A percentile compares a stretch with the other conserved stretches of the same genome.
These are phyloP conservation scores for Alectura lathami DNA, from an alignment of 2,113 vertebrate species.

Conservation along the genomic window DNA sequence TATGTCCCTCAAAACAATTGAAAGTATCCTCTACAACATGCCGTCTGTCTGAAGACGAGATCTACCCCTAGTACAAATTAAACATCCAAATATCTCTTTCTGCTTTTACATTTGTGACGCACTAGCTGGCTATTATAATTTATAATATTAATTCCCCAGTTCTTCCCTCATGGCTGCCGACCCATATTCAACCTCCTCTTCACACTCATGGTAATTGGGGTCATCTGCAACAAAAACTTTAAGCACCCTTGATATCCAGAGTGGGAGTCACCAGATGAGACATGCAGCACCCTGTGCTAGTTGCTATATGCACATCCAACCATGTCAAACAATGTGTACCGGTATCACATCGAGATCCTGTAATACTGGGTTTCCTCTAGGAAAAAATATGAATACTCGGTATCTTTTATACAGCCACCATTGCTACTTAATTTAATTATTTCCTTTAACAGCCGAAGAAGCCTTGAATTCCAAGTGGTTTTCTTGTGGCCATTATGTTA, in stretches of 20 bases:
- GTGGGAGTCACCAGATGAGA: background rate
- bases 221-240: background rate
- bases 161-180: background rate
- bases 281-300: background rate
- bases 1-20: background rate
- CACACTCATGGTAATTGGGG: background rate
- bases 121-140: background rate
- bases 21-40: background rate
- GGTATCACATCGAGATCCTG: background rate
- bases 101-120: background rate
- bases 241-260: background rate
- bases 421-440: background rate
- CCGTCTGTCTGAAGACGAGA: background rate
- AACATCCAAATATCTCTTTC: background rate
- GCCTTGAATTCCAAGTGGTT: background rate
- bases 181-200: background rate
- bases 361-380: background rate
- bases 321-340: background rate
- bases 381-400: background rate
- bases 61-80: background rate
- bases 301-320: background rate
- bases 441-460: background rate
- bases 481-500: background rate
- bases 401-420: background rate
- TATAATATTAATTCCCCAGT: background rate